Base-by-base conservation (phyloP, 2,113 vertebrate species). In the Ahaetulla prasina region DNA sequence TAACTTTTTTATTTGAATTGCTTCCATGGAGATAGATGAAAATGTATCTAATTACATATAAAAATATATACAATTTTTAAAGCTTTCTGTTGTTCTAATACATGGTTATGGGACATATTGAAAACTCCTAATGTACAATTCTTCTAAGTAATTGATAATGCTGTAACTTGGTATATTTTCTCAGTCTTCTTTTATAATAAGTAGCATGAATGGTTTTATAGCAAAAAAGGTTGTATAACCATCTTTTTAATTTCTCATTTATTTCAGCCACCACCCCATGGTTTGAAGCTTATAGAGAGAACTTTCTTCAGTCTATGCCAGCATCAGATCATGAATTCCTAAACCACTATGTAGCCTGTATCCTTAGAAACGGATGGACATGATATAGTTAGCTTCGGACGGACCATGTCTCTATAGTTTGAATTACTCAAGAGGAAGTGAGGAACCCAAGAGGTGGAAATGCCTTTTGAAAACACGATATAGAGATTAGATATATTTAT, bases 281-380 rank as follows among this genome's bases (percentile, higher is more conserved):
- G 99, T 99, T 99, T 96, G 99, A 99, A 94, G 97, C 98, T 93
- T 99, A 99, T 94, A 98, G 99, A 96, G 99, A 99, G 92, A 99
- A 97, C 94, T 99, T 99, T 97, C 98, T 99, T 94, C 99, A 99
- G 96, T 98, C 98, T 0, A 99, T 99, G 98, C 98, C 99, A 89
- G 98, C 99, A 23, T 98, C 98, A 4, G 99, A 99, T 93, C 99
- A 99, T 1, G 99, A 99, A 96, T 99, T 99, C 95, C 97, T 99
- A 97, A 99, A 98, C 96, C 98, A 99, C 97, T 99, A 99, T 96
- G 97, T 99, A 94, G 99, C 99, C 2, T 99, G 99, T 99, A 99
- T 99, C 99, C 99, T 99, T 98, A 96, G 47, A 91, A 57, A 50
- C 2, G 93, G 93, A 84, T 27, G 18, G 39, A 43, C 55, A 30